Conservation (phyloP, 2,797 vertebrate genomes). For the Molossus molossus region DNA sequence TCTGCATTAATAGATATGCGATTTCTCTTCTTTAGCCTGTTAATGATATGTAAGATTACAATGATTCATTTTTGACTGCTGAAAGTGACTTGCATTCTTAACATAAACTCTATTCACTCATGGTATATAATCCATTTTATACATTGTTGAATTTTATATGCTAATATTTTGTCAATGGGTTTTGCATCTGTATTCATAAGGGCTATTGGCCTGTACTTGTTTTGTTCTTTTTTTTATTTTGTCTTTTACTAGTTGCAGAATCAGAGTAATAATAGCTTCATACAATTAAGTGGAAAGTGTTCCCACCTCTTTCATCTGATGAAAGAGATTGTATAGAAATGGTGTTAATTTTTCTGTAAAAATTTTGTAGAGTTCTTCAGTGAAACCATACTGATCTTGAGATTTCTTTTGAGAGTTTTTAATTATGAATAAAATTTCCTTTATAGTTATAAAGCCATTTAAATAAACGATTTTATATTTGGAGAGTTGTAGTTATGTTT, state of each 20-base stretch:
- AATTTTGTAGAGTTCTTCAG: background rate
- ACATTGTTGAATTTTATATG: background rate
- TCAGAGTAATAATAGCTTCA: background rate
- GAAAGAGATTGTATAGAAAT: background rate
- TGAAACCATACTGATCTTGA: background rate
- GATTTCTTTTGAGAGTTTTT: background rate
- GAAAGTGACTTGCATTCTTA: background rate
- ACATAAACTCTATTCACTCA: background rate
- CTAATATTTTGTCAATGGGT: background rate
- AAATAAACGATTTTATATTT: background rate
- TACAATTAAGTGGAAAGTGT: background rate
- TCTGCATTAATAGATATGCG: background rate
- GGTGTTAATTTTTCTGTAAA: background rate
- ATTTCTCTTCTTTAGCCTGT: background rate
- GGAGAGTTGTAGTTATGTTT: background rate
- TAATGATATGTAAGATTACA: background rate
- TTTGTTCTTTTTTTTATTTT: background rate
- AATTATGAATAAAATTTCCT: background rate
- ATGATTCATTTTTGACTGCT: background rate
- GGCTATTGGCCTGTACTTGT: background rate
- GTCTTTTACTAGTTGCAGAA: background rate
- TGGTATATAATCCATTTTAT: background rate
- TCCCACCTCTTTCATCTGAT: background rate
- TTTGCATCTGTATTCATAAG: background rate
- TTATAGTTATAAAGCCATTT: background rate